Conservation (phyloP, 1,140 invertebrate genomes). For the Tyrophagus putrescentiae region DNA sequence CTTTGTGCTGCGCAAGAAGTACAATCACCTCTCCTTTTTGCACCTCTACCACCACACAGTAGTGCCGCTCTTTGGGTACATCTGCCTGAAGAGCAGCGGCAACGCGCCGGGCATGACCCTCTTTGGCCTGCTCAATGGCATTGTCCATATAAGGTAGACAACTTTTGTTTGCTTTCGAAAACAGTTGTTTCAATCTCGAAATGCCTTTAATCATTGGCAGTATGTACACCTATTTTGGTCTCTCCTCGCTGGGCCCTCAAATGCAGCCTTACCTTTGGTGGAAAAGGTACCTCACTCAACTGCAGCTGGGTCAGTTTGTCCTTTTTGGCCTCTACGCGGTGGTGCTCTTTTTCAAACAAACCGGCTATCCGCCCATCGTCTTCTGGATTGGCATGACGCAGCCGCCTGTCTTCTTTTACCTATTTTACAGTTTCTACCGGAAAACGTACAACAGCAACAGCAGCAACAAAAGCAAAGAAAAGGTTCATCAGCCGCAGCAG, state of each 20-base stretch:
- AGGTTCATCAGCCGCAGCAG: too few species aligned
- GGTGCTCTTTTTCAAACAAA: not conserved
- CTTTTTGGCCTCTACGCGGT: not conserved
- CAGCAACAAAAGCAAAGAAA: too few species aligned
- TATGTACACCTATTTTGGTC: constrained; percentile 44
- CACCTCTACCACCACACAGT: constrained; percentile 70
- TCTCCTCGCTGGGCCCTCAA: constrained; percentile 40
- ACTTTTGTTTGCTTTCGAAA: too few species aligned
- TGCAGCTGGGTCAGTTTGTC: constrained; percentile 36
- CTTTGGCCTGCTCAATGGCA: constrained; percentile 50
- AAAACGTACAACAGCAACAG: constrained; percentile 13
- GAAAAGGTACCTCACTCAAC: constrained; percentile 42
- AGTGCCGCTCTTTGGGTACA: constrained; percentile 30
- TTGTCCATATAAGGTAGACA: constrained; percentile 62
- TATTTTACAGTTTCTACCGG: constrained; percentile 8
- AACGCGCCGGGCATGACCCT: constrained; percentile 36
- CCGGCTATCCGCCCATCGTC: not conserved
- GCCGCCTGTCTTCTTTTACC: constrained; percentile 17
- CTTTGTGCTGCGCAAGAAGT: constrained; percentile 38
- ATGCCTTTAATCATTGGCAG: constrained; percentile 39
- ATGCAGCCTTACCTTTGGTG: constrained; percentile 43
- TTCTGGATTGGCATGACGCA: not conserved
- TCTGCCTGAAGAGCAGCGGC: constrained; percentile 7
- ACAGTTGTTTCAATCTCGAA: too few species aligned
- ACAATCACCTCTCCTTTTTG: constrained; percentile 39